phyloP scores from a whole-genome alignment of 1,140 invertebrate species.

The Phymastichus coffea region DNA sequence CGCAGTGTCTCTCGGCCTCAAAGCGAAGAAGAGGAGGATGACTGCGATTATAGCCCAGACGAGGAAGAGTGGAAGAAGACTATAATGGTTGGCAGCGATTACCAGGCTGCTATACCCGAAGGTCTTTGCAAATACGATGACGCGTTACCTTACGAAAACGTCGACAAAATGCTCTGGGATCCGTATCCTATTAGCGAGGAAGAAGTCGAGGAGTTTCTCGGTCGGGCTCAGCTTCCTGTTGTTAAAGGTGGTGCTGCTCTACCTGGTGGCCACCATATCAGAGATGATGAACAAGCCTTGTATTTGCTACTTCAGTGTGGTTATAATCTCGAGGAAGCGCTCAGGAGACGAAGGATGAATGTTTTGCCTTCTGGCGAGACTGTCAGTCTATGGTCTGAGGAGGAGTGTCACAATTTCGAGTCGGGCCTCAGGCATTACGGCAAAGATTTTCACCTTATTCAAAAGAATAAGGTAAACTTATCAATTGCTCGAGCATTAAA shows the following conservation, averaged over 20 bases:
- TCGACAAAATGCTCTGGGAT: conserved; percentile 93
- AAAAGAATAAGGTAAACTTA: conserved; percentile 81
- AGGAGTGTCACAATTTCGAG: conserved; percentile 97
- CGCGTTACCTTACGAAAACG: conserved; percentile 92
- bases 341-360: conserved; percentile 81
- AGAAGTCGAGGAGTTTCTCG: conserved; percentile 80
- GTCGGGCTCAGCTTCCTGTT: conserved; percentile 64
- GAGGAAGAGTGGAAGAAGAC: conserved; percentile 81
- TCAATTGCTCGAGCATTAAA: neutral
- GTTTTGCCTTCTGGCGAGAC: conserved; percentile 69
- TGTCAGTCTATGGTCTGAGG: conserved; percentile 92
- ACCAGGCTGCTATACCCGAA: conserved; percentile 91
- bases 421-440: conserved; percentile 88
- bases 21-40: conserved; percentile 72
- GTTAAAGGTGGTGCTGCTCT: conserved; percentile 61
- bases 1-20: conserved; percentile 65
- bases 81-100: conserved; percentile 94
- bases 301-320: conserved; percentile 91
- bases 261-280: conserved; percentile 76
- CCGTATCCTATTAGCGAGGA: conserved; percentile 73
- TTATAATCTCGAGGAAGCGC: conserved; percentile 90
- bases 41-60: conserved; percentile 74
- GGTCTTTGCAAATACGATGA: conserved; percentile 89
- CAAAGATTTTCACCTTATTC: conserved; percentile 95
- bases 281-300: conserved; percentile 93